Evolutionary conservation across 2,888 invertebrate genomes (phyloP).

Genomic region (Drosophila flavopinicola): DNA sequence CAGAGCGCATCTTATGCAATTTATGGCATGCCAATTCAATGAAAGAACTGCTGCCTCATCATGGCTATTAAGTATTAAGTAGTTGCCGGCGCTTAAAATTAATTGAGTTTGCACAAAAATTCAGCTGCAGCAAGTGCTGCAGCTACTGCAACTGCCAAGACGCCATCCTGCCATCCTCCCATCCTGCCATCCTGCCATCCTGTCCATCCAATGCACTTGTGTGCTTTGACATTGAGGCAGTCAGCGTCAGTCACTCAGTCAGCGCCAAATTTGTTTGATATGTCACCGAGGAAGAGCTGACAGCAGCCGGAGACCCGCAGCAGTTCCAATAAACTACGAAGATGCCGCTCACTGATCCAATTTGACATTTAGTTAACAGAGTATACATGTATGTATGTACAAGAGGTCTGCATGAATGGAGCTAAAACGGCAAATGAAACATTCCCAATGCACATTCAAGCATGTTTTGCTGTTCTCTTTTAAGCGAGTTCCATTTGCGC

Average conservation of each 20-base stretch:
- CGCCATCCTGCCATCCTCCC: too few species aligned
- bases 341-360: slow-evolving; percentile 25
- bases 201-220: slow-evolving; percentile 16
- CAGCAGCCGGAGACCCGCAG: slow-evolving; percentile 26
- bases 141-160: slow-evolving; percentile 8
- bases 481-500: too few species aligned
- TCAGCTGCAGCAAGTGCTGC: slow-evolving; percentile 5
- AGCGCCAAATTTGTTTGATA: slow-evolving; percentile 53
- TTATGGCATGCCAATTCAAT: slow-evolving; percentile 63
- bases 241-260: slow-evolving; percentile 21
- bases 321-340: slow-evolving; percentile 11
- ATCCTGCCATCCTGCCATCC: too few species aligned
- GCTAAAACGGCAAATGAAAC: too few species aligned
- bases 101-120: slow-evolving; percentile 57
- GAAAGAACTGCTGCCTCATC: slow-evolving; percentile 50
- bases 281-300: slow-evolving; percentile 44
- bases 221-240: slow-evolving; percentile 28
- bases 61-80: slow-evolving; percentile 33
- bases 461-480: too few species aligned
- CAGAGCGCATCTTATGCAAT: slow-evolving; percentile 53
- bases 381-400: not conserved
- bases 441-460: too few species aligned
- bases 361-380: slow-evolving; percentile 33
- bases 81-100: slow-evolving; percentile 42
- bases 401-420: too few species aligned